A percentile compares a stretch with the other conserved stretches of the same genome.
These are phyloP conservation scores for Coregonus ussuriensis DNA, from an alignment of 2,797 vertebrate species.

Conservation along the genomic window DNA sequence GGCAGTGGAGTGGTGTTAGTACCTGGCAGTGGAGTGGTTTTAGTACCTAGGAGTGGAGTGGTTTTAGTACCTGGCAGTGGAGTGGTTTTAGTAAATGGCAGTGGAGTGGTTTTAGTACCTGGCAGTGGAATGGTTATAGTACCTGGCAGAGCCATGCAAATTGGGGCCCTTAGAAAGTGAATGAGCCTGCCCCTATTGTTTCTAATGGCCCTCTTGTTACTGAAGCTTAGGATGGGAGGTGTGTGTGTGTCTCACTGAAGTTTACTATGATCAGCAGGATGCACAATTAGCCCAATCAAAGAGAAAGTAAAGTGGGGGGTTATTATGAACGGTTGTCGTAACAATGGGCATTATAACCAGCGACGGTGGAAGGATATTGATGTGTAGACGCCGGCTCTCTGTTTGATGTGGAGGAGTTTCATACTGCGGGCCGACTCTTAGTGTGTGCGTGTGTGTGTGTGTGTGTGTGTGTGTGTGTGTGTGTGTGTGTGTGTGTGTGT, in stretches of 20 bases:
- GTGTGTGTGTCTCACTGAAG: slow-evolving; percentile 40
- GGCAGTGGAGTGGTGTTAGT: too few species aligned
- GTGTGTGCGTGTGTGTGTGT: too few species aligned
- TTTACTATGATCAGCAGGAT: slow-evolving; percentile 77
- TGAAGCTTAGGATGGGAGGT: slow-evolving; percentile 32
- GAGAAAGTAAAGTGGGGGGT: slow-evolving; percentile 60
- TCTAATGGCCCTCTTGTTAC: slow-evolving; percentile 66
- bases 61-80: background rate
- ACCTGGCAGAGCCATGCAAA: slow-evolving; percentile 67
- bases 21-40: too few species aligned
- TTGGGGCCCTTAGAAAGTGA: slow-evolving; percentile 68
- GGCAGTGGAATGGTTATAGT: slow-evolving; percentile 40
- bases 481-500: too few species aligned
- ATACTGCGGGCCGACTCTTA: background rate
- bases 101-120: background rate
- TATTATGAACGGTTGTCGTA: slow-evolving; percentile 74
- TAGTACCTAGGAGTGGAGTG: too few species aligned
- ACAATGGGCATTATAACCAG: slow-evolving; percentile 66
- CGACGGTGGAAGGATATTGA: slow-evolving; percentile 67
- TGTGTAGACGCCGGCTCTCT: slow-evolving; percentile 59
- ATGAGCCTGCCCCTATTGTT: slow-evolving; percentile 66
- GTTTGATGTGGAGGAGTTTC: slow-evolving; percentile 67
- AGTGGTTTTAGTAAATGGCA: slow-evolving; percentile 59
- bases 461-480: too few species aligned
- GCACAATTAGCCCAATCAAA: slow-evolving; percentile 79